These are phyloP conservation scores for Sinelater perroti DNA, from an alignment of 2,888 invertebrate species.

Conservation along the genomic window DNA sequence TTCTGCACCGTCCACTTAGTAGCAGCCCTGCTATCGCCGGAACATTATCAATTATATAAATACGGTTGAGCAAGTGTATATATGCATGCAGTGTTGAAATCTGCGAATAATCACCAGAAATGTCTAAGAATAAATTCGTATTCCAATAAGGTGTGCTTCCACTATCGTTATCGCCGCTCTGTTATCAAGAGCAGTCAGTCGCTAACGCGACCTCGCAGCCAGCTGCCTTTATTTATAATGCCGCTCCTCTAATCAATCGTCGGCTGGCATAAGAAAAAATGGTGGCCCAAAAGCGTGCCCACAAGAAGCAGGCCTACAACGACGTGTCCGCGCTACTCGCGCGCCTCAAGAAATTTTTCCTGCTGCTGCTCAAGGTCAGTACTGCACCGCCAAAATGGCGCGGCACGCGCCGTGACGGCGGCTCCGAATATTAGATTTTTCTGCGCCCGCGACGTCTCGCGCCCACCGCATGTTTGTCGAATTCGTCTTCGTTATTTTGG, in stretches of 20 bases:
- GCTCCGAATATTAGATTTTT: constrained; percentile 6
- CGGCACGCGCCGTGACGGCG: not conserved
- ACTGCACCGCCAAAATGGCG: not conserved
- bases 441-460: constrained; percentile 7
- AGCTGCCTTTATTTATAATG: constrained; percentile 12
- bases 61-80: constrained; percentile 29
- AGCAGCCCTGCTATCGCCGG: not conserved
- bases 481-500: constrained; percentile 39
- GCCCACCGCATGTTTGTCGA: constrained; percentile 28
- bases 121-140: constrained; percentile 32
- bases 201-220: no score
- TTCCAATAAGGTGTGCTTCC: constrained; percentile 32
- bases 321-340: constrained; percentile 29
- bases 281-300: constrained; percentile 18
- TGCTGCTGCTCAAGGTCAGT: constrained; percentile 45
- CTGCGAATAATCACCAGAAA: constrained; percentile 26
- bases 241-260: constrained; percentile 6
- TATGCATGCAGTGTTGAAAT: constrained; percentile 28
- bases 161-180: constrained; percentile 28
- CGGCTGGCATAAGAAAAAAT: no score
- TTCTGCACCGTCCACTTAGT: constrained; percentile 3
- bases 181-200: constrained; percentile 20
- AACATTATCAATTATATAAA: constrained; percentile 30
- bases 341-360: constrained; percentile 40
- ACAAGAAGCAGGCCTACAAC: constrained; percentile 24